A percentile compares a stretch with the other conserved stretches of the same genome.
Evolutionary conservation across 2,113 vertebrate species (phyloP).

Genomic region (Pteruthius melanotis): DNA sequence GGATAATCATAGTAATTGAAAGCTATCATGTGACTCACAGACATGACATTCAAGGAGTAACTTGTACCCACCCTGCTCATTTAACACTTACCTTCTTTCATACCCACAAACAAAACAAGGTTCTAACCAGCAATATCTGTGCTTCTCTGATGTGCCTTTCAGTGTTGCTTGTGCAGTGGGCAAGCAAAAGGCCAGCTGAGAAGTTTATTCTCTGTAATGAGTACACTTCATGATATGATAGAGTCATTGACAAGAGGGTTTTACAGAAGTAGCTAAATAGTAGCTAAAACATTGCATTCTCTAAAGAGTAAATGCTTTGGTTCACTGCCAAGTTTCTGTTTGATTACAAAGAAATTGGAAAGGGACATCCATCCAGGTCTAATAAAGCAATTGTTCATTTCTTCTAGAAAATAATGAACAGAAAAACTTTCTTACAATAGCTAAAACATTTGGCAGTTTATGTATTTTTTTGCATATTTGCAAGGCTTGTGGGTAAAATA

Average conservation of each 20-base stretch:
- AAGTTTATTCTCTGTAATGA: not conserved
- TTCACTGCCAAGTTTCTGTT: constrained; percentile 8
- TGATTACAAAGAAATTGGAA: not conserved
- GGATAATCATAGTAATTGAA: not conserved
- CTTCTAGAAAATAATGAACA: not conserved
- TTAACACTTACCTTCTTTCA: not conserved
- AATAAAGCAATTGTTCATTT: not conserved
- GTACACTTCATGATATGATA: not conserved
- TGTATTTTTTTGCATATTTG: constrained; percentile 47
- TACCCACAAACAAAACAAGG: not conserved
- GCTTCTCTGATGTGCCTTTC: not conserved
- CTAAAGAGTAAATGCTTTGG: constrained; percentile 7
- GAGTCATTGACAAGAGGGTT: not conserved
- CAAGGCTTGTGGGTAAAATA: constrained; percentile 43
- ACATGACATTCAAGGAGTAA: not conserved
- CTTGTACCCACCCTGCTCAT: not conserved
- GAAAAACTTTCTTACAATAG: not conserved
- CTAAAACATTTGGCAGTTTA: constrained; percentile 17
- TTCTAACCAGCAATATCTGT: not conserved
- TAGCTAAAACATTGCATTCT: constrained; percentile 7
- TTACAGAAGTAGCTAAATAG: constrained; percentile 9
- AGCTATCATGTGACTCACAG: not conserved
- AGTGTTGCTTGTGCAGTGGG: not conserved
- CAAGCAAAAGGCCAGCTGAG: not conserved
- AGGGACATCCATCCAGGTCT: not conserved